Base-by-base conservation (phyloP, 1,140 invertebrate species). In the Cydia splendana region DNA sequence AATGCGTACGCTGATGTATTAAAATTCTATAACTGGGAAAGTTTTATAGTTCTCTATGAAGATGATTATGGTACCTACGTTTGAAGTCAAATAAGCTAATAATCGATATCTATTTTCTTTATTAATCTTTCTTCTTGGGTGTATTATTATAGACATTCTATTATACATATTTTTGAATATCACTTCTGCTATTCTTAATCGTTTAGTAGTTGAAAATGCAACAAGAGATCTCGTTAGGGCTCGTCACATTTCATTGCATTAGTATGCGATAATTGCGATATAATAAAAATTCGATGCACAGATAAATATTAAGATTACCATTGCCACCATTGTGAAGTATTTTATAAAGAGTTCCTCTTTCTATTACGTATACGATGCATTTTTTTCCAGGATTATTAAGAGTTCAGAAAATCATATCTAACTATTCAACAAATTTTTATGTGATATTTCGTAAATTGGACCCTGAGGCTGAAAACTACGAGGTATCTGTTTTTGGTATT, bases 21-120 rank as follows among this genome's bases (percentile, higher is more conserved):
- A 12, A 91, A 95, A 74, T 94, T 95, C 84, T 96, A 95, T 91
- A 93, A 95, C 75, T 98, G 97, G 97, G 94, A 94, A 80, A 94
- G 91, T 57, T 98, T 96, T 83, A 95, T 96, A 1, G 95, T 96
- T 1, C 93, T 98, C 45, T 91, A 93, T 74, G 91, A 93, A 83
- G 90, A 93, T 81, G 87, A 89, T 69, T 82, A 95, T 95, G 82
- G 93, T 96, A n/a, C n/a, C n/a, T n/a, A 90, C 82, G 77, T 65
- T 77, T 75, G 74, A 65, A 74, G 51, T 28, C 10, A 24, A 76
- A 42, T 42, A 0, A 30, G 30, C 30, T 30, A 2, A 30, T 42
- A 42, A 42, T 34, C 34, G 5, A 34, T 34, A 6, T 1, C 2
- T 34, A 34, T 34, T 34, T 6, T 34, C 30, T 30, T 30, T 30